phyloP scores from a whole-genome alignment of 2,113 vertebrate genomes.

The Crotophaga sulcirostris region DNA sequence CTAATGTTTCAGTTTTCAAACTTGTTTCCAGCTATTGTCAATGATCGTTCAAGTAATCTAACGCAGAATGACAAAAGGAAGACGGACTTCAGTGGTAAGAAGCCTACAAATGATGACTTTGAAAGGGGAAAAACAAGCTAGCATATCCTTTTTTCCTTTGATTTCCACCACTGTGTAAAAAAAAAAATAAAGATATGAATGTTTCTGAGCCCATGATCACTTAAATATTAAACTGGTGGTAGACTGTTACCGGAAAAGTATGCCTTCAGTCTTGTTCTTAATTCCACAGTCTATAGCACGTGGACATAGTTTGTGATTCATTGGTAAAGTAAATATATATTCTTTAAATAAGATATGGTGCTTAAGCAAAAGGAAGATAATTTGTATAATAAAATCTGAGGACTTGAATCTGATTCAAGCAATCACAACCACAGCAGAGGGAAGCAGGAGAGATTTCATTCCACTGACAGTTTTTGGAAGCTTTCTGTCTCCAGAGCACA shows the following conservation, averaged over 20 bases:
- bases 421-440: background rate
- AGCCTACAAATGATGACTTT: background rate
- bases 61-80: background rate
- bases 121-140: background rate
- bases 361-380: background rate
- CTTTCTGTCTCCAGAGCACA: background rate
- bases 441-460: background rate
- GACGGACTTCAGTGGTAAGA: background rate
- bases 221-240: background rate
- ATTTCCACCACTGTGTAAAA: background rate
- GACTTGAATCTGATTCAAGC: background rate
- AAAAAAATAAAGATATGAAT: background rate
- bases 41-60: background rate
- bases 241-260: background rate
- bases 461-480: constrained; percentile 7
- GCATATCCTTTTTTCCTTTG: background rate
- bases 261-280: background rate
- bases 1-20: background rate
- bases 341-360: background rate
- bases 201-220: background rate
- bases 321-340: constrained; percentile 15
- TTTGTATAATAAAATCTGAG: background rate
- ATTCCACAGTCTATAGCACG: background rate
- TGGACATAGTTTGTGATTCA: background rate
- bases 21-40: background rate